phyloP scores from a whole-genome alignment of 2,113 vertebrate species.

The Carettochelys insculpta region DNA sequence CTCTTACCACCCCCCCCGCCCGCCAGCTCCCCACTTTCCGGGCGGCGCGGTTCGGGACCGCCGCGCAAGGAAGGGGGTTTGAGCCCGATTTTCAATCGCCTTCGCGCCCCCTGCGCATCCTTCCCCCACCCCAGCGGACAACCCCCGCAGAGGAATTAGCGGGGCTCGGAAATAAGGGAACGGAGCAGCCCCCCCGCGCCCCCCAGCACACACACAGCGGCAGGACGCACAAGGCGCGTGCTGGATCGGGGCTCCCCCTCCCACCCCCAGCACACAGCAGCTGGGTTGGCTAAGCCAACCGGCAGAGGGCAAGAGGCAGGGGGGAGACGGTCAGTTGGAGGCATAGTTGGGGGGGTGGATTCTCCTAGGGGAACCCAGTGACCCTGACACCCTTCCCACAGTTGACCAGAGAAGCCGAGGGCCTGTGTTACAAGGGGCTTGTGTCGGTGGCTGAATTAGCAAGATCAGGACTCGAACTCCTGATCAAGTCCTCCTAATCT shows the following conservation, averaged over 20 bases:
- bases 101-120: background rate
- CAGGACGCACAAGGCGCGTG: too few relatives aligned
- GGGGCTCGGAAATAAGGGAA: background rate
- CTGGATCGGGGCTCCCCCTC: too few relatives aligned
- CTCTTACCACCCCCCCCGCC: background rate
- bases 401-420: background rate
- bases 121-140: background rate
- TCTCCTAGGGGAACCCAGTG: background rate
- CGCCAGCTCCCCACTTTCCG: background rate
- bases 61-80: background rate
- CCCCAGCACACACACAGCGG: too few relatives aligned
- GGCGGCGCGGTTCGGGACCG: too few relatives aligned
- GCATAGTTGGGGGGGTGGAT: too few relatives aligned
- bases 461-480: background rate
- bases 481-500: background rate
- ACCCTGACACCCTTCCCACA: background rate
- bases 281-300: too few relatives aligned
- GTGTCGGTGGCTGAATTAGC: background rate
- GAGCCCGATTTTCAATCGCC: too few relatives aligned
- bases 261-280: too few relatives aligned
- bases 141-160: accelerated
- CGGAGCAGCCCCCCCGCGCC: too few relatives aligned
- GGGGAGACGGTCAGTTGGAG: too few relatives aligned
- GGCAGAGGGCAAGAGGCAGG: too few relatives aligned
- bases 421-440: background rate